Percentiles rank a stretch among this genome's conserved stretches.
Conservation (phyloP, 1,140 invertebrate species). For the Drosophila trapezifrons region DNA sequence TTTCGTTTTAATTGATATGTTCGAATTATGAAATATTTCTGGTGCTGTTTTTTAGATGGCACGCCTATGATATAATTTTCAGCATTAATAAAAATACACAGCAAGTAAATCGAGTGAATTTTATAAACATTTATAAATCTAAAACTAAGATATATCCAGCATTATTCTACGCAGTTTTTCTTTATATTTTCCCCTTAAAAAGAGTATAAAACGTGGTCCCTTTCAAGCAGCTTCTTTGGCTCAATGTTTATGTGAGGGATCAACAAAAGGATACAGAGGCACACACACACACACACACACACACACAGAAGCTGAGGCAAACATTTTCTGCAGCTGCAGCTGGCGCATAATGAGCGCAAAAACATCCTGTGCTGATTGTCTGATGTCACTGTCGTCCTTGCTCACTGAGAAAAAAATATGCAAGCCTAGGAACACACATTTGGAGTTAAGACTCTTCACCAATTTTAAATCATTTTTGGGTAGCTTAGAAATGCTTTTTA, state of each 20-base stretch:
- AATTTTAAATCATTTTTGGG: too few relatives aligned
- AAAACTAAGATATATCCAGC: not conserved
- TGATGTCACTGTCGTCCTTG: slow-evolving; percentile 36
- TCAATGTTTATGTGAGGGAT: slow-evolving; percentile 63
- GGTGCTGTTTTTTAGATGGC: too few relatives aligned
- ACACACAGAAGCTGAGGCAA: slow-evolving; percentile 30
- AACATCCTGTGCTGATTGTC: slow-evolving; percentile 74
- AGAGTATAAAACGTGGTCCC: slow-evolving; percentile 38
- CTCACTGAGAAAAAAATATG: slow-evolving; percentile 11
- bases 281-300: slow-evolving; percentile 27
- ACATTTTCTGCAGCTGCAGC: slow-evolving; percentile 58
- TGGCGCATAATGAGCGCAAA: slow-evolving; percentile 79
- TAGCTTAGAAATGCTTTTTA: too few relatives aligned
- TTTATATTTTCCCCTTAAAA: not conserved
- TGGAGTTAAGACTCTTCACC: too few relatives aligned
- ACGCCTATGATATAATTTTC: not conserved
- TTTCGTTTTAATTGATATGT: not conserved
- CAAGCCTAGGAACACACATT: too few relatives aligned
- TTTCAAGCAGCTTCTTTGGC: slow-evolving; percentile 41
- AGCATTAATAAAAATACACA: not conserved
- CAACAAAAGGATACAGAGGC: slow-evolving; percentile 60
- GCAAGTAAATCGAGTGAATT: too few relatives aligned
- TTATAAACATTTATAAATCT: too few relatives aligned
- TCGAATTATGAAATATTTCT: not conserved
- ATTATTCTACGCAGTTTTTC: not conserved